phyloP scores from a whole-genome alignment of 2,797 vertebrate species.

The Mus caroli region DNA sequence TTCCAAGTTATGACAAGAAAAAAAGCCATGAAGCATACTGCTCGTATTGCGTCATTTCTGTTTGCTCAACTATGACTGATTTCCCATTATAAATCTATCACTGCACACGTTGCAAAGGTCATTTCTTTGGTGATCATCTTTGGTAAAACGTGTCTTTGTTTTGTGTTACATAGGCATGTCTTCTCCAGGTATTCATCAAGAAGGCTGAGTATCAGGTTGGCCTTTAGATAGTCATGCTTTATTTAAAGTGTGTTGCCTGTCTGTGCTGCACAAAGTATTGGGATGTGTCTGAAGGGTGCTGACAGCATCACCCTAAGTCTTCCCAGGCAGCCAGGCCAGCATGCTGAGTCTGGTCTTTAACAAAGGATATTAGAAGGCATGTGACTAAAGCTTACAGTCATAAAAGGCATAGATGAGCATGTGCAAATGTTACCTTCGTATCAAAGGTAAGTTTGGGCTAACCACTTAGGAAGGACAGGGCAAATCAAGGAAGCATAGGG shows the following conservation, averaged over 20 bases:
- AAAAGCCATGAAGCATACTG: slow-evolving; percentile 57
- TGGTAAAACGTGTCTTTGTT: slow-evolving; percentile 76
- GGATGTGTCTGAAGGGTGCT: neutral
- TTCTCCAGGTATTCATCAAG: slow-evolving; percentile 55
- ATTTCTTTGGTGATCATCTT: slow-evolving; percentile 65
- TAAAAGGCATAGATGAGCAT: neutral
- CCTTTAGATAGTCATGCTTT: slow-evolving; percentile 26
- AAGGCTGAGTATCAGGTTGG: slow-evolving; percentile 60
- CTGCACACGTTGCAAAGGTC: slow-evolving; percentile 47
- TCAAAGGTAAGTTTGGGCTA: neutral
- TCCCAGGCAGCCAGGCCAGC: neutral
- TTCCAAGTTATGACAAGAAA: slow-evolving; percentile 67
- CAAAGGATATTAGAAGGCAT: neutral
- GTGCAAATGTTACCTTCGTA: neutral
- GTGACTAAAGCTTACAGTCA: slow-evolving; percentile 39
- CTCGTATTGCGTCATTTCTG: slow-evolving; percentile 70
- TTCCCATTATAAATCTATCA: slow-evolving; percentile 69
- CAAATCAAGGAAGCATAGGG: neutral
- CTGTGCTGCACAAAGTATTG: neutral
- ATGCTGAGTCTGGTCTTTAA: slow-evolving; percentile 3
- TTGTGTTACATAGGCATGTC: slow-evolving; percentile 42
- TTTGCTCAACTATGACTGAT: slow-evolving; percentile 38
- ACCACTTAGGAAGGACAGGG: neutral
- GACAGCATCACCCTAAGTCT: neutral
- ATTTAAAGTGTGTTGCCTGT: slow-evolving; percentile 37